These are phyloP conservation scores for Thelaira solivaga DNA, from an alignment of 2,888 invertebrate species.

Conservation along the genomic window DNA sequence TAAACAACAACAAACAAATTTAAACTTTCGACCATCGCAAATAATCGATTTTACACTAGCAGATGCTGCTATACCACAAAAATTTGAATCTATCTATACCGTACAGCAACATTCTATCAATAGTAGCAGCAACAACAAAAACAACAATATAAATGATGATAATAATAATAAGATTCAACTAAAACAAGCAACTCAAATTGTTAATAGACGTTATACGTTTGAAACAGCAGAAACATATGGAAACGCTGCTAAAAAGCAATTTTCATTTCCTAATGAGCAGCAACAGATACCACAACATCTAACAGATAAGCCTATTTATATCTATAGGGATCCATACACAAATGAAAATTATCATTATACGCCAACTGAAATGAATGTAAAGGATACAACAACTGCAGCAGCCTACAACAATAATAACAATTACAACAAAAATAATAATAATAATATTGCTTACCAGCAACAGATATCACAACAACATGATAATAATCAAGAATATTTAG, in stretches of 20 bases:
- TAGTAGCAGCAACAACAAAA: not conserved
- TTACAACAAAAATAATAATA: conserved; percentile 54
- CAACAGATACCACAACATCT: conserved; percentile 65
- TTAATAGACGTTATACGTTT: conserved; percentile 50
- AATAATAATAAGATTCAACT: conserved; percentile 13
- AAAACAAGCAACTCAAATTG: conserved; percentile 58
- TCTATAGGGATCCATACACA: conserved; percentile 71
- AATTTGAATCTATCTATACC: conserved; percentile 67
- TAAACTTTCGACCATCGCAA: conserved; percentile 70
- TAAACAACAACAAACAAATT: conserved; percentile 21
- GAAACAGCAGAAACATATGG: conserved; percentile 30
- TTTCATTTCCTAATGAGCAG: conserved; percentile 62
- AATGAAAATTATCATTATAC: conserved; percentile 69
- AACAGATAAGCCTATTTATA: conserved; percentile 70
- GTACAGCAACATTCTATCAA: conserved; percentile 60
- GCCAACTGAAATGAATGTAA: conserved; percentile 59
- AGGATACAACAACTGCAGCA: conserved; percentile 9
- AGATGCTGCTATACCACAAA: conserved; percentile 66
- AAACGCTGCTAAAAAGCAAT: conserved; percentile 48
- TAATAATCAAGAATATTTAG: conserved; percentile 70
- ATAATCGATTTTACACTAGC: conserved; percentile 71
- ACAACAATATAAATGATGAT: conserved; percentile 1
- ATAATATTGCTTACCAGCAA: conserved; percentile 42
- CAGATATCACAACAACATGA: conserved; percentile 54
- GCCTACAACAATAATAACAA: conserved; percentile 48